A percentile compares a stretch with the other conserved stretches of the same genome.
phyloP scores from a whole-genome alignment of 2,797 vertebrate genomes.

The Etheostoma perlongum region DNA sequence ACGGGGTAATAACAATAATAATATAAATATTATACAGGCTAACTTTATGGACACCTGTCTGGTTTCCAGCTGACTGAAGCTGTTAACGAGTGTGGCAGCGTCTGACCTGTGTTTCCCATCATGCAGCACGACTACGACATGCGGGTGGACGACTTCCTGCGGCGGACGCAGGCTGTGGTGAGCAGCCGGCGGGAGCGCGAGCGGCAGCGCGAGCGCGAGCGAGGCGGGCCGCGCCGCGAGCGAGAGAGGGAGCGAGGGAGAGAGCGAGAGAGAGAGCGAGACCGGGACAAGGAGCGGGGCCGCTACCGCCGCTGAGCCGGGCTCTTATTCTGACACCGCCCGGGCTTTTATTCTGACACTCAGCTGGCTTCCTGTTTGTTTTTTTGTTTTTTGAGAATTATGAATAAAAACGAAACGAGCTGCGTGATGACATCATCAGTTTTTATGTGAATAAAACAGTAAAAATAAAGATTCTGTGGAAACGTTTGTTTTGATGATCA shows the following conservation, averaged over 20 bases:
- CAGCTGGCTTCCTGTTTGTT: conserved; percentile 15
- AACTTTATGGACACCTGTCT: too few relatives aligned
- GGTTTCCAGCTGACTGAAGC: too few relatives aligned
- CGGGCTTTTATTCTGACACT: not conserved
- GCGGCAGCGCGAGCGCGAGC: conserved; percentile 90
- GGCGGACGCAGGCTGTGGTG: conserved; percentile 96
- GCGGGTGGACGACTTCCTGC: conserved; percentile 97
- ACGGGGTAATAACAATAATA: too few relatives aligned
- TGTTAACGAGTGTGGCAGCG: too few relatives aligned
- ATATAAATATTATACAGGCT: too few relatives aligned
- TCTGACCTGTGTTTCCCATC: not conserved
- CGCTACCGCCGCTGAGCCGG: conserved; percentile 87
- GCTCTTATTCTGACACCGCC: conserved; percentile 48
- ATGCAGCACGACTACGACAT: conserved; percentile 97
- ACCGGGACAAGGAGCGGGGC: conserved; percentile 90
- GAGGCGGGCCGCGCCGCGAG: conserved; percentile 61
- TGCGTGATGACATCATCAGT: conserved; percentile 16
- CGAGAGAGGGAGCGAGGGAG: conserved; percentile 87
- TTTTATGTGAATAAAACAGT: conserved; percentile 42
- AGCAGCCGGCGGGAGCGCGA: conserved; percentile 92
- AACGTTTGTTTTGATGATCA: conserved; percentile 27
- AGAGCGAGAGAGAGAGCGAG: conserved; percentile 91
- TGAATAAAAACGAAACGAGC: conserved; percentile 9
- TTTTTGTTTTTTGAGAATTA: conserved; percentile 10
- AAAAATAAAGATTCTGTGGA: conserved; percentile 6